Base-by-base conservation (phyloP, 2,113 vertebrate genomes). In the Upupa epops region DNA sequence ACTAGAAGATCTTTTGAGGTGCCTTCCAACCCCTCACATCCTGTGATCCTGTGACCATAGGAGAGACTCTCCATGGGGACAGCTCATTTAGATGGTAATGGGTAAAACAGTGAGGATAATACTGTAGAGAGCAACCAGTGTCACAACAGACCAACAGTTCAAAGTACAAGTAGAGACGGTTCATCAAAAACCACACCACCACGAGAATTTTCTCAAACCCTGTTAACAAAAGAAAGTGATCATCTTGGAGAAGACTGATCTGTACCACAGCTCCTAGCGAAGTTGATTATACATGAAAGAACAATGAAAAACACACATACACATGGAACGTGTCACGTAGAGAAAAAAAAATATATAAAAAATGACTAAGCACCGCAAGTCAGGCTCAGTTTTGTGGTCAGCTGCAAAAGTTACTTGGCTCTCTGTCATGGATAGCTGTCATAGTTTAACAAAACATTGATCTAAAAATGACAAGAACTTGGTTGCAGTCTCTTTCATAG, bases 381-480 rank as follows among this genome's bases (percentile, higher is more conserved):
- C 86, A 92, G 84, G 89, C 71, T 93, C 66, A 73, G 71, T 94
- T 94, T 90, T 92, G 86, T 93, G 95, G 96, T 96, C 96, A 96
- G 94, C 94, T 95, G 94, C 89, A 95, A 85, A 96, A 94, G 94
- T 93, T 87, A 90, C 52, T 93, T 96, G 96, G 96, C 96, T 91
- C 78, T 89, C 74, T 85, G 64, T 96, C 95, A 95, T 17, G 84
- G 92, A 88, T 77, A 95, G 91, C 92, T 95, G 96, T 96, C 60
- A 24, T 89, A 95, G 92, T 84, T 96, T 93, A 94, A 96, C 84
- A 95, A 96, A 96, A 95, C 95, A 96, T 70, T 95, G 89, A 96
- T 95, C 86, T 94, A 92, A 96, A 96, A 96, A 96, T 96, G 92
- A 96, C 86, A 93, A 95, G 93, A 96, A 96, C 93, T 96, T 95